Evolutionary conservation across 2,113 vertebrate genomes (phyloP).

Genomic region (Ctenomys sociabilis): DNA sequence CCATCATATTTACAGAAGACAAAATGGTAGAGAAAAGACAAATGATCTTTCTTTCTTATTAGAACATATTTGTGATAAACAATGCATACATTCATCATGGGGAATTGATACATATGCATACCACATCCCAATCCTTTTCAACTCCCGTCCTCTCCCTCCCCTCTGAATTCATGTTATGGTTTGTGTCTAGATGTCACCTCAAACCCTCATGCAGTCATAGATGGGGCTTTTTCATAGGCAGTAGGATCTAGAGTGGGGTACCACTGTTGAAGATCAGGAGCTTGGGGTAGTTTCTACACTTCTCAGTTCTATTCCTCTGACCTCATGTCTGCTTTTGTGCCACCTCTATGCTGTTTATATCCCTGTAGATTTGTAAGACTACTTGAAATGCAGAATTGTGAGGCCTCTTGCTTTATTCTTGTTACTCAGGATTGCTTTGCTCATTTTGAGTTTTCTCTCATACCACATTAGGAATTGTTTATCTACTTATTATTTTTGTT

Average conservation of each 20-base stretch:
- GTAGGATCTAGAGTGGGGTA: background rate
- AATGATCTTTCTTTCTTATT: background rate
- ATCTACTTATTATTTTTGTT: background rate
- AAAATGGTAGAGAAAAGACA: background rate
- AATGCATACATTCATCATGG: background rate
- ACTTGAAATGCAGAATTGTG: background rate
- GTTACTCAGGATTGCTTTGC: background rate
- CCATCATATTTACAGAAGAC: background rate
- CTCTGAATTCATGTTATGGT: background rate
- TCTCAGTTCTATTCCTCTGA: background rate
- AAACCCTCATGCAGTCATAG: background rate
- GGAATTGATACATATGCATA: background rate
- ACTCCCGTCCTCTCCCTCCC: background rate
- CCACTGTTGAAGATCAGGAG: background rate
- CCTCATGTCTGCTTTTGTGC: background rate
- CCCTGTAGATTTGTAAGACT: background rate
- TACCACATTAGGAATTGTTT: background rate
- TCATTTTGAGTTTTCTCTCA: background rate
- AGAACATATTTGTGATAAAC: background rate
- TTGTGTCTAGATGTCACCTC: background rate
- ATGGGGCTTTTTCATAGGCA: background rate
- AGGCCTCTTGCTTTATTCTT: background rate
- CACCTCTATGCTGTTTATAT: background rate
- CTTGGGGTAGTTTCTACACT: background rate
- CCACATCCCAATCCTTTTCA: background rate